These are phyloP conservation scores for Paralinhomoeus sp. DNA, from an alignment of 2,888 invertebrate species.

Conservation along the genomic window DNA sequence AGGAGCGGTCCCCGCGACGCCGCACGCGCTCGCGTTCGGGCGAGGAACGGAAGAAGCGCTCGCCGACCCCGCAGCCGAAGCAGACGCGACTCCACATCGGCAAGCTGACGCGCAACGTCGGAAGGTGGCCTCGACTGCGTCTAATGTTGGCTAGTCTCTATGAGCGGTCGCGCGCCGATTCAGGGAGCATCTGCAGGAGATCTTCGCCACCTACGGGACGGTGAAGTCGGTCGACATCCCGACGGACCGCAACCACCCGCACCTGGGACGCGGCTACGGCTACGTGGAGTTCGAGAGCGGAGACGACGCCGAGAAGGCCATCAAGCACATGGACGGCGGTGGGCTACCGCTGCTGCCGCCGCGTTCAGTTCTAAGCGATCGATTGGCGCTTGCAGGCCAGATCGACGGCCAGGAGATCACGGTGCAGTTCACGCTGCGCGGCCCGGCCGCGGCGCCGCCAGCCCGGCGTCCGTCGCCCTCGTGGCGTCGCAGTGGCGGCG, in stretches of 20 bases:
- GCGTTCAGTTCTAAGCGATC: too few species aligned
- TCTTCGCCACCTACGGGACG: conserved; percentile 45
- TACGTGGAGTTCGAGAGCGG: conserved; percentile 79
- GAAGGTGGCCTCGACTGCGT: conserved; percentile 37
- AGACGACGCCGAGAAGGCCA: conserved; percentile 89
- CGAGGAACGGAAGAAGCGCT: background rate
- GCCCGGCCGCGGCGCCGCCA: too few species aligned
- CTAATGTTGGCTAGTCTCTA: conserved; percentile 17
- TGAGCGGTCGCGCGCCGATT: conserved; percentile 2
- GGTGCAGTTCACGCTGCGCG: conserved; percentile 30
- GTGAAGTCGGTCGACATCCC: conserved; percentile 74
- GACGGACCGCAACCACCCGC: conserved; percentile 59
- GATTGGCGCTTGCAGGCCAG: conserved; percentile 57
- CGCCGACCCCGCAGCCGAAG: conserved; percentile 46
- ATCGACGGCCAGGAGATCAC: conserved; percentile 87
- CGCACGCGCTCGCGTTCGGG: too few species aligned
- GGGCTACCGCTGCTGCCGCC: conserved; percentile 39
- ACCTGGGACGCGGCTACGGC: conserved; percentile 70
- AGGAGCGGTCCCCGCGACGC: too few species aligned
- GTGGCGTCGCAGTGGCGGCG: too few species aligned
- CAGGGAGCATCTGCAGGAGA: conserved; percentile 58
- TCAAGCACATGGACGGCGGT: conserved; percentile 99
- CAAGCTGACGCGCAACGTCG: conserved; percentile 68
- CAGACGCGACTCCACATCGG: conserved; percentile 84
- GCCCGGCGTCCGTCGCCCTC: too few species aligned